Evolutionary conservation across 2,113 vertebrate species (phyloP).

Genomic region (Enhydra lutris): DNA sequence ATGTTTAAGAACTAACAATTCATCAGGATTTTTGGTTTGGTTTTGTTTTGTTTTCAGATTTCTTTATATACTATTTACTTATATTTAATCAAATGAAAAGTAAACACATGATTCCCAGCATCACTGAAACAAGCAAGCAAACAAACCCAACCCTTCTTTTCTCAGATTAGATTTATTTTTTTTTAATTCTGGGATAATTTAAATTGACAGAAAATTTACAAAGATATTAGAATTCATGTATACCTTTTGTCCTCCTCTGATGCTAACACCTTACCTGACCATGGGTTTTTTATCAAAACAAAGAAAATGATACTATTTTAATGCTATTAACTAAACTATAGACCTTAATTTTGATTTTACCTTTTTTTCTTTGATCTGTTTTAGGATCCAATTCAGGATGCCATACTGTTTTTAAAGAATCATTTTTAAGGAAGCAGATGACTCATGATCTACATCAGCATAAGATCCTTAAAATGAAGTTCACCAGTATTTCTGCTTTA

Average conservation of each 20-base stretch:
- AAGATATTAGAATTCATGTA: not conserved
- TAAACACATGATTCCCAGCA: not conserved
- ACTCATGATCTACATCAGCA: not conserved
- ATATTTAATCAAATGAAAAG: not conserved
- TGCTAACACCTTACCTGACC: not conserved
- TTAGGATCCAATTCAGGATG: not conserved
- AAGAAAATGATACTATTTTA: not conserved
- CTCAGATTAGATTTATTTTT: not conserved
- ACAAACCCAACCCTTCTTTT: not conserved
- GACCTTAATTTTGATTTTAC: not conserved
- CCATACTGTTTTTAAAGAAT: not conserved
- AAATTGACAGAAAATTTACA: not conserved
- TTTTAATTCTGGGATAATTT: not conserved
- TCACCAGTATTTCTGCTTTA: not conserved
- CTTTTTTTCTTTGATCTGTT: not conserved
- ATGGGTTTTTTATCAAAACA: not conserved
- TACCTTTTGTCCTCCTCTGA: not conserved
- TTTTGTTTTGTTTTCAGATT: not conserved
- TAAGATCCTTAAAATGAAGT: not conserved
- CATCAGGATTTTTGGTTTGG: not conserved
- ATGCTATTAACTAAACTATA: not conserved
- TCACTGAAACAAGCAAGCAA: not conserved
- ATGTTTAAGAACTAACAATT: not conserved
- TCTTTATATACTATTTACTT: not conserved
- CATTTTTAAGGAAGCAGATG: conserved; percentile 23